Evolutionary conservation across 2,113 vertebrate species (phyloP).

Genomic region (Chunga burmeisteri): DNA sequence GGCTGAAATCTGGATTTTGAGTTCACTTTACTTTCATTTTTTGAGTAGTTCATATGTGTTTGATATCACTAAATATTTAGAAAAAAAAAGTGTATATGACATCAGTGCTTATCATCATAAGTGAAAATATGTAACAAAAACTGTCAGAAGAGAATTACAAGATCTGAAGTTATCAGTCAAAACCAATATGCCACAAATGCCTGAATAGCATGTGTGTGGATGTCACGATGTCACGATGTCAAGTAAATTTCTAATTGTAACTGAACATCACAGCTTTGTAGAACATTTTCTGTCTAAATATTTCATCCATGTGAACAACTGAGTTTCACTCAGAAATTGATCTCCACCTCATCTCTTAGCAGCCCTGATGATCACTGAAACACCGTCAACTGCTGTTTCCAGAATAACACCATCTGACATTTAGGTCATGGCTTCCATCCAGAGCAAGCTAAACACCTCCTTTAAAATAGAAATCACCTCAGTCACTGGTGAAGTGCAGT

Average conservation of each 20-base stretch:
- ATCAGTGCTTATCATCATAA: not conserved
- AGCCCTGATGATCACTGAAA: not conserved
- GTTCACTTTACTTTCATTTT: not conserved
- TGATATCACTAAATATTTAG: not conserved
- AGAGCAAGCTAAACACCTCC: not conserved
- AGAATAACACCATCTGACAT: not conserved
- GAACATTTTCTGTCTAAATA: not conserved
- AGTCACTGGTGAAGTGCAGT: not conserved
- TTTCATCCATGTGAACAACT: not conserved
- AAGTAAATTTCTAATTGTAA: not conserved
- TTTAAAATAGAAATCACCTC: not conserved
- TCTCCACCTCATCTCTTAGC: not conserved
- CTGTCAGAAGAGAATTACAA: not conserved
- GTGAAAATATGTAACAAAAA: not conserved
- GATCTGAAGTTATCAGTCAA: not conserved
- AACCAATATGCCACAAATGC: not conserved
- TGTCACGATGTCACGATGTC: not conserved
- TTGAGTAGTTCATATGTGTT: not conserved
- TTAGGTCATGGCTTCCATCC: not conserved
- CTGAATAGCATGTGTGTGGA: not conserved
- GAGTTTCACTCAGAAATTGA: not conserved
- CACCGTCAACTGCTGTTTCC: not conserved
- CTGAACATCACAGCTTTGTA: not conserved
- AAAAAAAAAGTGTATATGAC: not conserved
- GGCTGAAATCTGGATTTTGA: not conserved